phyloP scores from a whole-genome alignment of 2,888 invertebrate species.

The Eupeodes latifasciatus region DNA sequence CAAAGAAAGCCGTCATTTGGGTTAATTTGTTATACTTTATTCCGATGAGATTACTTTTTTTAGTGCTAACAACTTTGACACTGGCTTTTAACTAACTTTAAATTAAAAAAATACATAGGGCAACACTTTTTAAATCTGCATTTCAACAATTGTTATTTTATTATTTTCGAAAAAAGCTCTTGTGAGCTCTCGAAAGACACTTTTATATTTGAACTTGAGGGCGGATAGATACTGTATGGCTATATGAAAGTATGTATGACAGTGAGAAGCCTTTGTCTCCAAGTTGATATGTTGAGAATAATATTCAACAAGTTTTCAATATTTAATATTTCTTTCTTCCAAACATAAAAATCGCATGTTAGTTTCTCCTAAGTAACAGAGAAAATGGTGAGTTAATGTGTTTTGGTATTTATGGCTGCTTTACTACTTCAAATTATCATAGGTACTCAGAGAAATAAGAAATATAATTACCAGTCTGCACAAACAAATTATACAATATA shows the following conservation, averaged over 20 bases:
- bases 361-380: no score
- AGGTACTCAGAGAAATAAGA: no score
- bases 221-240: not conserved
- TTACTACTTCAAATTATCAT: no score
- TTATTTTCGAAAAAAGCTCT: constrained; percentile 48
- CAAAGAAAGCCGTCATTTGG: no score
- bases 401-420: no score
- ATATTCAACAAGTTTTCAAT: constrained; percentile 1
- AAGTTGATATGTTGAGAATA: not conserved
- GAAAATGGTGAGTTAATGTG: no score
- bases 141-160: constrained; percentile 50
- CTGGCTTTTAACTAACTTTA: no score
- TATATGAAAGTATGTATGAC: not conserved
- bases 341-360: not conserved
- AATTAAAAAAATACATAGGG: not conserved
- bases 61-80: no score
- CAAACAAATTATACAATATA: no score
- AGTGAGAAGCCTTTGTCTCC: not conserved
- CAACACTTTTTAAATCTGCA: not conserved
- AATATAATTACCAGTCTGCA: no score
- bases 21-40: no score
- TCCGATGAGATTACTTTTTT: no score
- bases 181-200: constrained; percentile 43
- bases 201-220: constrained; percentile 37
- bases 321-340: not conserved